Percentiles rank a stretch among this genome's conserved stretches.
phyloP scores from a whole-genome alignment of 1,140 invertebrate genomes.

The Aphaenogaster rudis region DNA sequence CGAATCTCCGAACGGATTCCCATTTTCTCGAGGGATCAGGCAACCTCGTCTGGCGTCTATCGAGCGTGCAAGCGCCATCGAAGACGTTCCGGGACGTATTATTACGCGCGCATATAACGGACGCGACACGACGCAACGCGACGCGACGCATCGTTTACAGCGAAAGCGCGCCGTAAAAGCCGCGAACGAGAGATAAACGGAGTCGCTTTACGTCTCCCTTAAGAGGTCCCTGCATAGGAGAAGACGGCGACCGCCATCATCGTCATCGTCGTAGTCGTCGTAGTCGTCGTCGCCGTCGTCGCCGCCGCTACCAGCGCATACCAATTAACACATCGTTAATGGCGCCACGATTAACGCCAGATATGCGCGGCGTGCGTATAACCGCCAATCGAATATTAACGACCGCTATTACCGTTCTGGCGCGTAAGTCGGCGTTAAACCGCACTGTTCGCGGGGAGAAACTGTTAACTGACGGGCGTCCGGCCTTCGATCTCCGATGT shows the following conservation, averaged over 20 bases:
- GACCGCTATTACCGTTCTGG: slow-evolving; percentile 69
- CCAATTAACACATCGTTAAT: slow-evolving; percentile 64
- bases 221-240: neutral
- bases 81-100: slow-evolving; percentile 33
- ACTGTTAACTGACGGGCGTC: neutral
- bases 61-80: slow-evolving; percentile 26
- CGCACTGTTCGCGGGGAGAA: neutral
- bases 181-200: slow-evolving; percentile 42
- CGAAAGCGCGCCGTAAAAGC: neutral
- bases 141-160: neutral
- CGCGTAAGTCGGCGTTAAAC: slow-evolving; percentile 54
- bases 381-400: slow-evolving; percentile 77
- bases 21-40: slow-evolving; percentile 40
- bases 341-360: slow-evolving; percentile 68
- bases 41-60: slow-evolving; percentile 32
- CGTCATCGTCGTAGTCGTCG: neutral
- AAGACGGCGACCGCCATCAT: neutral
- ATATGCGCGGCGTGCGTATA: slow-evolving; percentile 59
- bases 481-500: neutral
- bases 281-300: neutral
- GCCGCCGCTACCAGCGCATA: neutral
- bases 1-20: slow-evolving; percentile 30
- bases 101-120: slow-evolving; percentile 21
- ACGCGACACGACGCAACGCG: neutral
- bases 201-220: slow-evolving; percentile 30